Conservation (phyloP, 2,797 vertebrate genomes). For the Melanotaenia boesemani region DNA sequence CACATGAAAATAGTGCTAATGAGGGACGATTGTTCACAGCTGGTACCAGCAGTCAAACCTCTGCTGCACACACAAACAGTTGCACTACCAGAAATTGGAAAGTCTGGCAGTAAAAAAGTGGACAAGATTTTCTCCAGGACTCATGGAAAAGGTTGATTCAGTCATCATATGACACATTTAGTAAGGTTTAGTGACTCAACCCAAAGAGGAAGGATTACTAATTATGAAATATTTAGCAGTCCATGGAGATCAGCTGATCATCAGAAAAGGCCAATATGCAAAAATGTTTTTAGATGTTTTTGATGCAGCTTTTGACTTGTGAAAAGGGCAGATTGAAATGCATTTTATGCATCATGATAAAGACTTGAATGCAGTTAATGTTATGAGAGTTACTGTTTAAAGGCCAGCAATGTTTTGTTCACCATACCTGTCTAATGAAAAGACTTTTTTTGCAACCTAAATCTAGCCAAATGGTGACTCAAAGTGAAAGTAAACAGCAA, state of each 20-base stretch:
- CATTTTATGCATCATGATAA: neutral
- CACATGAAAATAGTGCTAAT: slow-evolving; percentile 81
- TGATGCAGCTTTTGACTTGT: neutral
- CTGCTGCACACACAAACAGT: slow-evolving; percentile 35
- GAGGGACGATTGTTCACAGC: slow-evolving; percentile 74
- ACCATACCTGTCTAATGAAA: neutral
- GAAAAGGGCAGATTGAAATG: neutral
- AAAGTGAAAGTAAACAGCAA: neutral
- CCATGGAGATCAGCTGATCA: neutral
- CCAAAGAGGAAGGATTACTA: neutral
- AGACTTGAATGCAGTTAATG: neutral
- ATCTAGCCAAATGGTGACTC: neutral
- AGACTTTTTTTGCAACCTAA: neutral
- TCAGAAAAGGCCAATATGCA: neutral
- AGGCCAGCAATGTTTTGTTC: neutral
- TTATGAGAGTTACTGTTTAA: neutral
- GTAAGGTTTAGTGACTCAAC: slow-evolving; percentile 2
- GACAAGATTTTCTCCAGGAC: slow-evolving; percentile 30
- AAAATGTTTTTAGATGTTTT: neutral
- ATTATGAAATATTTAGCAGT: neutral
- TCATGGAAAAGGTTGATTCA: slow-evolving; percentile 24
- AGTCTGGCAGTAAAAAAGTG: slow-evolving; percentile 30
- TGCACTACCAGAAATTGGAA: slow-evolving; percentile 42
- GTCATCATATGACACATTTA: slow-evolving; percentile 39
- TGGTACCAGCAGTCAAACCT: slow-evolving; percentile 61